Base-by-base conservation (phyloP, 2,888 invertebrate species). In the Plebejus argus region DNA sequence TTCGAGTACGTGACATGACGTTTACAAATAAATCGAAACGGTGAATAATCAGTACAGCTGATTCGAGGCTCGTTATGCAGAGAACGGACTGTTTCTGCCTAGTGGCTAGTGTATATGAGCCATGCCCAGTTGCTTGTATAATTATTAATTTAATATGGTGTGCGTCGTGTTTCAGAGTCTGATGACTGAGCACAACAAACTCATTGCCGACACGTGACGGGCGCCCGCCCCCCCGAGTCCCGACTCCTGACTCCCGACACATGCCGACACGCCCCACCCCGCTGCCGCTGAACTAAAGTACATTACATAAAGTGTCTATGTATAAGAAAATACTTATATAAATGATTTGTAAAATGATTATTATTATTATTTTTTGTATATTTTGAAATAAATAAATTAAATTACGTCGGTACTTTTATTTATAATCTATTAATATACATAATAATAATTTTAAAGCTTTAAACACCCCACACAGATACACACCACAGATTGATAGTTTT, bases 161-260 rank as follows among this genome's bases (percentile, higher is more conserved):
- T 33, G 23, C 23, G 56, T 66, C 82, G 79, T 84, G 82, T 94
- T 94, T 80, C 94, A 95, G 95, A 95, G 95, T 81, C 90, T 95
- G 84, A 95, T 95, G 95, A 88, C 85, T 81, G 95, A 95, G 81
- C 95, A 95, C 91, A 94, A 94, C 90, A 93, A 94, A 83, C 87
- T 95, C 85, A 90, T 95, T 77, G 93, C 88, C 81, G 86, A 23
- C 70, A 77, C 76, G 76, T 77, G 70, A 77, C 53, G n/a, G 15
- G 10, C 49, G 35, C 45, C 53, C 28, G 12, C 49, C 72, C n/a
- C 39, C n/a, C 35, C 70, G n/a, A n/a, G n/a, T n/a, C n/a, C n/a
- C n/a, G n/a, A n/a, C n/a, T n/a, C n/a, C n/a, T n/a, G n/a, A n/a
- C n/a, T n/a, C n/a, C n/a, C n/a, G n/a, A n/a, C n/a, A n/a, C n/a